A percentile compares a stretch with the other conserved stretches of the same genome.
phyloP scores from a whole-genome alignment of 2,888 invertebrate genomes.

The Acronicta alni region DNA sequence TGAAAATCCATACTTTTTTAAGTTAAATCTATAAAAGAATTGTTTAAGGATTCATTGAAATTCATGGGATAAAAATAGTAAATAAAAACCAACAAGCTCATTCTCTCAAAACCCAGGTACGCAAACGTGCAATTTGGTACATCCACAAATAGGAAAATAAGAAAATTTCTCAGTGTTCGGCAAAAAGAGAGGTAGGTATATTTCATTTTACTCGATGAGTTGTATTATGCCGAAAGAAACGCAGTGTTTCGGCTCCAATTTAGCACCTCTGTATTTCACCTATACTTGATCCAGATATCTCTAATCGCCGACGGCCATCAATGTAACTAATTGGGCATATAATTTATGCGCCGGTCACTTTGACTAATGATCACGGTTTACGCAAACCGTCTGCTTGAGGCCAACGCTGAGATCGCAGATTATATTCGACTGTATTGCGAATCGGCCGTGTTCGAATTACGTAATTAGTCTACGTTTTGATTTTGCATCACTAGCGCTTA shows the following conservation, averaged over 20 bases:
- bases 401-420: constrained; percentile 51
- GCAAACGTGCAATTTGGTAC: too few species aligned
- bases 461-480: constrained; percentile 29
- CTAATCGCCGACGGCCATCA: constrained; percentile 78
- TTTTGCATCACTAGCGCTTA: constrained; percentile 13
- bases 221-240: constrained; percentile 1
- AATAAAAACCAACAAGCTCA: too few species aligned
- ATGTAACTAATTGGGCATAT: constrained; percentile 84
- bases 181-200: background rate
- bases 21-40: too few species aligned
- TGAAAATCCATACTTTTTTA: too few species aligned
- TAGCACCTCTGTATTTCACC: constrained; percentile 37
- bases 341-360: constrained; percentile 78
- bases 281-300: constrained; percentile 69
- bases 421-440: constrained; percentile 36
- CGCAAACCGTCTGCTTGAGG: constrained; percentile 64
- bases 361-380: constrained; percentile 77
- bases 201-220: too few species aligned
- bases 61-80: too few species aligned
- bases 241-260: constrained; percentile 12
- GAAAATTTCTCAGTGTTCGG: too few species aligned
- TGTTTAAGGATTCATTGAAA: too few species aligned
- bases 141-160: too few species aligned
- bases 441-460: constrained; percentile 11
- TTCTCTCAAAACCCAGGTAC: too few species aligned